phyloP scores from a whole-genome alignment of 2,797 vertebrate species.

The Tarsius wallacei region DNA sequence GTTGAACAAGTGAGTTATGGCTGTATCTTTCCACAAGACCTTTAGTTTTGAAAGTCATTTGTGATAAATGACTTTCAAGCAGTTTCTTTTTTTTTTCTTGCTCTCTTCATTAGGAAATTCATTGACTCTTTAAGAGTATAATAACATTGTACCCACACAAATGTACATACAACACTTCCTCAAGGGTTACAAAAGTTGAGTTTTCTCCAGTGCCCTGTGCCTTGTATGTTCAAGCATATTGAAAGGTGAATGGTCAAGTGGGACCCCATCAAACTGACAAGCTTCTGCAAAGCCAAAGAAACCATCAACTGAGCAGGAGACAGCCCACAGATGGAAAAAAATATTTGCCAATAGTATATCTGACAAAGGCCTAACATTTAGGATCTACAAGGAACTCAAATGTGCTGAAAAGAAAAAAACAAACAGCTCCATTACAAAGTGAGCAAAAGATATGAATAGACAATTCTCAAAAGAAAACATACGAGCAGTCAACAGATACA shows the following conservation, averaged over 20 bases:
- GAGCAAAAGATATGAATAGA: too few relatives aligned
- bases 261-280: too few relatives aligned
- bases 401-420: too few relatives aligned
- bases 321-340: too few relatives aligned
- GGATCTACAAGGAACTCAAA: too few relatives aligned
- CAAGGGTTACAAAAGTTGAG: conserved; percentile 80
- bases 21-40: background rate
- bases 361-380: too few relatives aligned
- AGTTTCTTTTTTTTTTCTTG: background rate
- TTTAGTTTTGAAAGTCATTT: conserved; percentile 54
- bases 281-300: too few relatives aligned
- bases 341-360: too few relatives aligned
- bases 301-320: too few relatives aligned
- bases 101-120: conserved; percentile 26
- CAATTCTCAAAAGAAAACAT: too few relatives aligned
- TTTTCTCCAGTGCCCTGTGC: conserved; percentile 70
- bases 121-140: background rate
- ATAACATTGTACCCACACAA: background rate
- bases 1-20: conserved; percentile 5
- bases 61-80: background rate
- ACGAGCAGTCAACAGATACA: too few relatives aligned
- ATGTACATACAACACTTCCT: conserved; percentile 73
- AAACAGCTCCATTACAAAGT: too few relatives aligned
- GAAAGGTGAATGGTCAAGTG: conserved; percentile 27
- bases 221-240: conserved; percentile 78